phyloP scores from a whole-genome alignment of 2,113 vertebrate genomes.

The Indri indri region DNA sequence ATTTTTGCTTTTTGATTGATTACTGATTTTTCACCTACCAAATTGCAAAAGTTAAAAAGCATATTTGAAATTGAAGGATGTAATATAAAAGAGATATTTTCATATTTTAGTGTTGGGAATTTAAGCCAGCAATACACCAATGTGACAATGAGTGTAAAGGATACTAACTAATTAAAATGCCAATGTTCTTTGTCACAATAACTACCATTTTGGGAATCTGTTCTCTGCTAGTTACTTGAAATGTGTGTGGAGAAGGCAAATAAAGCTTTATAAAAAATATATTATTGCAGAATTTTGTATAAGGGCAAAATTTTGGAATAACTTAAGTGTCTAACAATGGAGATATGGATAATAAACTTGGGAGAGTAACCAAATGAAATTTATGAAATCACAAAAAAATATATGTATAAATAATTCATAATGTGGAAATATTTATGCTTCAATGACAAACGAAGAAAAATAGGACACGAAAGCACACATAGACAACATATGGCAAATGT shows the following conservation, averaged over 20 bases:
- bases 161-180: background rate
- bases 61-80: background rate
- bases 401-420: background rate
- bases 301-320: background rate
- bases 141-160: background rate
- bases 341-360: background rate
- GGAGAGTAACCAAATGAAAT: background rate
- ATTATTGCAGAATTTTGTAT: slow-evolving; percentile 1
- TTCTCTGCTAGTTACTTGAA: background rate
- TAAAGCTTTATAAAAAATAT: background rate
- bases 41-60: background rate
- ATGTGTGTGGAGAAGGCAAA: background rate
- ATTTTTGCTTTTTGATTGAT: background rate
- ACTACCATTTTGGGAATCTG: background rate
- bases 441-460: background rate
- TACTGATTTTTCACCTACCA: background rate
- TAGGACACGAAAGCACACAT: background rate
- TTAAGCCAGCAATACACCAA: background rate
- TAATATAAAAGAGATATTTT: background rate
- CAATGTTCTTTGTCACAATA: background rate
- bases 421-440: background rate
- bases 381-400: background rate
- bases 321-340: background rate
- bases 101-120: background rate
- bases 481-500: background rate